phyloP scores from a whole-genome alignment of 2,113 vertebrate genomes.

The Trichechus manatus region DNA sequence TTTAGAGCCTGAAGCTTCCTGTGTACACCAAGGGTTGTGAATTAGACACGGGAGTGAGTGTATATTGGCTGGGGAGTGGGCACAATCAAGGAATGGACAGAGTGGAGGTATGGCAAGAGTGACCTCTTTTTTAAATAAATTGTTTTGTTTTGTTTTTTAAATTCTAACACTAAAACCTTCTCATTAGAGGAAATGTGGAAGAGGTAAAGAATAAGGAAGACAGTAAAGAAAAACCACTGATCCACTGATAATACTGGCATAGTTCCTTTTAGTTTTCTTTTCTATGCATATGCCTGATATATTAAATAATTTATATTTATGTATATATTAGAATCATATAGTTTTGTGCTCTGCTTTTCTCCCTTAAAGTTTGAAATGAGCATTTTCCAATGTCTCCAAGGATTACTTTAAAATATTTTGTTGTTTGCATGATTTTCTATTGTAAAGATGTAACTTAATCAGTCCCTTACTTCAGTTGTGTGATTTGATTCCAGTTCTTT shows the following conservation, averaged over 20 bases:
- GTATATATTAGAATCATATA: neutral
- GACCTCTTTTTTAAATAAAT: neutral
- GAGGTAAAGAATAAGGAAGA: neutral
- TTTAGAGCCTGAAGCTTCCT: neutral
- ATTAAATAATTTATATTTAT: neutral
- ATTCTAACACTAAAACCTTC: neutral
- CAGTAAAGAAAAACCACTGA: neutral
- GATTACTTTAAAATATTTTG: neutral
- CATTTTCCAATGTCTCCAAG: neutral
- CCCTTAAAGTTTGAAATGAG: neutral
- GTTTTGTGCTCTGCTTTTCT: neutral
- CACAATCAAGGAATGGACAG: neutral
- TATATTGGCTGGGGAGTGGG: neutral
- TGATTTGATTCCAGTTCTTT: neutral
- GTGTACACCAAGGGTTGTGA: too few relatives aligned
- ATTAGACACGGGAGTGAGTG: neutral
- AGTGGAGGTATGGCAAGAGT: neutral
- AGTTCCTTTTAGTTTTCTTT: neutral
- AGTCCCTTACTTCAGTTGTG: neutral
- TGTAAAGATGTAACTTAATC: neutral
- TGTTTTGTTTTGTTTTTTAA: neutral
- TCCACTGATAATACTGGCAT: neutral
- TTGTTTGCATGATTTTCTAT: neutral
- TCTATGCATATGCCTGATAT: neutral
- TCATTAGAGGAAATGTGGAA: neutral